Evolutionary conservation across 2,113 vertebrate genomes (phyloP), one percentile per base, ranked within the genome.

Genomic region (Rhea americana): DNA sequence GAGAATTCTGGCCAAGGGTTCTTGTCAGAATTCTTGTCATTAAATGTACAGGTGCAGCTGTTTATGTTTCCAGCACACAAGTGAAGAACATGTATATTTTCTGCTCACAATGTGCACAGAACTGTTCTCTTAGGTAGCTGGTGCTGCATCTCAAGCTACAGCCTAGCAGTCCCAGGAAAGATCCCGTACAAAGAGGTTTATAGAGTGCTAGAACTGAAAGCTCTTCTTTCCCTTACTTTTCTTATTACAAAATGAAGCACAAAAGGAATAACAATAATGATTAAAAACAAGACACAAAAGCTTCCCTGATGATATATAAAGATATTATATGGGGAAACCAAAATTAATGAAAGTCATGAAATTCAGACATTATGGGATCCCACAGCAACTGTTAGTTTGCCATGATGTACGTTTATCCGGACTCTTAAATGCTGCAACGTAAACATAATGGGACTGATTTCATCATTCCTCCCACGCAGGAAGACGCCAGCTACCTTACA

Each of bases 241-340:
- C 48, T 37, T 18, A 22, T 58, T 5, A 14, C 11, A 28, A 35
- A 74, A 65, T 66, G 21, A 50, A 73, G 22, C 24, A 50, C 6
- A 79, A 66, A 7, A 25, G 25, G 20, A 55, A 35, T 51, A 72
- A 51, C 70, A 19, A 41, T 14, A 35, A 58, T 32, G 28, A 11
- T 58, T 58, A 32, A 58, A 32, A 70, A 30, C 7, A 50, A 28
- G 8, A 10, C 35, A 55, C 11, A 14, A 13, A 24, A 35, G 21
- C 13, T 56, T 12, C 14, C 35, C 17, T 55, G 20, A 18, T 24
- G 37, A 45, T 7, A 55, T 11, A 62, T 12, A 2, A 61, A 26
- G 22, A 14, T 28, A 7, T 11, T 15, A 3, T 1, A 12, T 2
- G 1, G 7, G n/a, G 39, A 55, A 53, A 24, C 7, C 13, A 14